phyloP scores from a whole-genome alignment of 2,797 vertebrate genomes.

The Chaetodon trifasciatus region DNA sequence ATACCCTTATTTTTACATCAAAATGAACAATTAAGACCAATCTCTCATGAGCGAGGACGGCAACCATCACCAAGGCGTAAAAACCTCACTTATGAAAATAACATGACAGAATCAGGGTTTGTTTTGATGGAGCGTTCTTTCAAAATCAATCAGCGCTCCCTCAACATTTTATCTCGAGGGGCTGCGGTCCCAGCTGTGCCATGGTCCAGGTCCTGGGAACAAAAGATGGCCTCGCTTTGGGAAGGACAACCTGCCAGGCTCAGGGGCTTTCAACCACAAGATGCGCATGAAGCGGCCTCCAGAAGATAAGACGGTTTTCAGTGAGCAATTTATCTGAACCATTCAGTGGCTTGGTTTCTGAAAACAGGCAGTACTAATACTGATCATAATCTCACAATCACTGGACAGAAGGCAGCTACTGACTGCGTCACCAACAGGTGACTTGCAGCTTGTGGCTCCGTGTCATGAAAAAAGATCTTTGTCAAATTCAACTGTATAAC shows the following conservation, averaged over 20 bases:
- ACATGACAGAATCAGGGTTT: neutral
- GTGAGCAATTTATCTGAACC: neutral
- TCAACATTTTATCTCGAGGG: conserved; percentile 30
- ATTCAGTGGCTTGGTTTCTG: neutral
- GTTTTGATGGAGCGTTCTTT: neutral
- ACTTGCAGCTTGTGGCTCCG: neutral
- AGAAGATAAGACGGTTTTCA: conserved; percentile 27
- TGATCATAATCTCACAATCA: conserved; percentile 19
- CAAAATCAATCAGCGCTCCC: conserved; percentile 55
- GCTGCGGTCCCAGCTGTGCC: conserved; percentile 58
- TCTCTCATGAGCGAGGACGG: neutral
- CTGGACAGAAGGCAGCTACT: neutral
- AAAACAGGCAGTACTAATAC: neutral
- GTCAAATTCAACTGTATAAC: neutral
- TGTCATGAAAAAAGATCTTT: neutral
- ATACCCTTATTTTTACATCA: neutral
- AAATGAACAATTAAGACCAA: neutral
- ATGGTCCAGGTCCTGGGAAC: conserved; percentile 54
- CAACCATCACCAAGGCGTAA: neutral
- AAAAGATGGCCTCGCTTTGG: conserved; percentile 46
- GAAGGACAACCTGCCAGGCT: conserved; percentile 43
- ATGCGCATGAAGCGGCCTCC: conserved; percentile 15
- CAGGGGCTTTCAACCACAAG: conserved; percentile 20
- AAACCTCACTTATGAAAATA: neutral
- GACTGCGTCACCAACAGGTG: conserved; percentile 17